Conservation (phyloP, 2,113 vertebrate species). For the Spea multiplicata region DNA sequence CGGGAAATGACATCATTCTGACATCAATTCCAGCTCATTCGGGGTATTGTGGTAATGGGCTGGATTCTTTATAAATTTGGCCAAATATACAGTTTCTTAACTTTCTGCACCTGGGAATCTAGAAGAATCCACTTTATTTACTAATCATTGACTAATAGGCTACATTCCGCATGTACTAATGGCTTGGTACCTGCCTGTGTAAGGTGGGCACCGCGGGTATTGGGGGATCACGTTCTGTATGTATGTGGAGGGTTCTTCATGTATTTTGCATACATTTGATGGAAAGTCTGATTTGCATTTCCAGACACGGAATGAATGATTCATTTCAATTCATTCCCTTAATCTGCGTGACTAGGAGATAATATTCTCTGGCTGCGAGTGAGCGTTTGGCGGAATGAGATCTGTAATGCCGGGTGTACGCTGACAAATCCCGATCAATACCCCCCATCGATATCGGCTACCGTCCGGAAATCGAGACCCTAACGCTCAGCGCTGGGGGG, state of each 20-base stretch:
- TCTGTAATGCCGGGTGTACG: conserved; percentile 7
- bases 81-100: too few species aligned
- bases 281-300: conserved; percentile 36
- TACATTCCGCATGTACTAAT: too few species aligned
- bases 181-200: too few species aligned
- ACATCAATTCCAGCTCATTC: too few species aligned
- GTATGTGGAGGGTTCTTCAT: neutral
- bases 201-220: too few species aligned
- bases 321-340: conserved; percentile 42
- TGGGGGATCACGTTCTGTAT: neutral
- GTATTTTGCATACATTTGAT: conserved; percentile 31
- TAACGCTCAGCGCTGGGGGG: neutral
- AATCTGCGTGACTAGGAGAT: conserved; percentile 34
- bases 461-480: neutral
- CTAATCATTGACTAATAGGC: too few species aligned
- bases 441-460: conserved; percentile 14
- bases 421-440: conserved; percentile 20
- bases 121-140: too few species aligned
- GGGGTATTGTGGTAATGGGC: too few species aligned
- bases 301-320: conserved; percentile 32
- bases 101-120: too few species aligned
- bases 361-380: conserved; percentile 14
- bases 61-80: too few species aligned
- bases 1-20: too few species aligned
- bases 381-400: conserved; percentile 10